Conservation (phyloP, 2,797 vertebrate species). For the Acanthiza pusilla region DNA sequence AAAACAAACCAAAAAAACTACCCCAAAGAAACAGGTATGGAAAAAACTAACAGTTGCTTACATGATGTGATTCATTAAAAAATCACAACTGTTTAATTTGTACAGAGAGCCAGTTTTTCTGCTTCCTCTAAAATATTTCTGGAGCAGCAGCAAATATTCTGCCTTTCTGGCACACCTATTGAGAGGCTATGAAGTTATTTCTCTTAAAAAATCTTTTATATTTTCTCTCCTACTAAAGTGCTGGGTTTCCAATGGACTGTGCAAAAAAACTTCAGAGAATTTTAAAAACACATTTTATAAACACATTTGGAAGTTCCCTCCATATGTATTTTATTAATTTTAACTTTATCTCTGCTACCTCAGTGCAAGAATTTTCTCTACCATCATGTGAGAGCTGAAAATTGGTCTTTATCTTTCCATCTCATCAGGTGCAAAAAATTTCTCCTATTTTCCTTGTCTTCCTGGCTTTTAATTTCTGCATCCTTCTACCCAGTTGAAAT, state of each 20-base stretch:
- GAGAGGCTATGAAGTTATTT: neutral
- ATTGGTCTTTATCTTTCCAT: neutral
- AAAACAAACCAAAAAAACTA: neutral
- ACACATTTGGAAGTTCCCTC: neutral
- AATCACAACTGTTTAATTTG: neutral
- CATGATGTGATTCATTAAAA: neutral
- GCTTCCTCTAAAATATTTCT: neutral
- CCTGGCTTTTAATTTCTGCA: neutral
- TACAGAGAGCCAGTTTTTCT: neutral
- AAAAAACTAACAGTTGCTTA: neutral
- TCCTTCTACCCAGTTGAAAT: neutral
- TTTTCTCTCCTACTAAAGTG: neutral
- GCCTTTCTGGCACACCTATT: neutral
- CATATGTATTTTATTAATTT: neutral
- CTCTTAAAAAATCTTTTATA: neutral
- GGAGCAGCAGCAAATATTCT: neutral
- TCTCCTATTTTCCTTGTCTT: neutral
- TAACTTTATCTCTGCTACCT: neutral
- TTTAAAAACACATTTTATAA: neutral
- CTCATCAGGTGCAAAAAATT: neutral
- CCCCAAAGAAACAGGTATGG: neutral
- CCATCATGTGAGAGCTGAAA: neutral
- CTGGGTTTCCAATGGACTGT: neutral
- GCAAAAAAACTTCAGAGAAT: neutral
- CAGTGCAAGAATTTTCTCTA: neutral